Percentiles rank a stretch among this genome's conserved stretches.
Conservation (phyloP, 2,888 invertebrate genomes). For the Cataglyphis albicans region DNA sequence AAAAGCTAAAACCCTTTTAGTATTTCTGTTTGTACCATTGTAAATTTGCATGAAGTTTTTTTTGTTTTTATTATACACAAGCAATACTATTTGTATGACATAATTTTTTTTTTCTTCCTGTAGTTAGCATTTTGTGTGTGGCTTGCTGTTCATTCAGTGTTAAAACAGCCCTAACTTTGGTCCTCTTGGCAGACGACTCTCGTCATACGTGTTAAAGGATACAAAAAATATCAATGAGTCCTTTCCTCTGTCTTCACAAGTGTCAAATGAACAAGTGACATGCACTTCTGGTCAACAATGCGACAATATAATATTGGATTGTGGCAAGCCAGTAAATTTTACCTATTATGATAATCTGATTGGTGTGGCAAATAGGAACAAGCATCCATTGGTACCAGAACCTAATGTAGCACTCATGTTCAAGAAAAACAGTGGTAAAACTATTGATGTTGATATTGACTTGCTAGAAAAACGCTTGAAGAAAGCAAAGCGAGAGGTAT, state of each 20-base stretch:
- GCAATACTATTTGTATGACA: conserved; percentile 71
- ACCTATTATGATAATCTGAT: conserved; percentile 96
- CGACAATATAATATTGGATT: conserved; percentile 91
- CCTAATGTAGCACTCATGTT: conserved; percentile 93
- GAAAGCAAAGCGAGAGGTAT: conserved; percentile 91
- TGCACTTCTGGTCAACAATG: conserved; percentile 81
- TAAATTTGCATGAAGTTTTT: conserved; percentile 17
- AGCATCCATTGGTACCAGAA: conserved; percentile 94
- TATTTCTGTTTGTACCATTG: background rate
- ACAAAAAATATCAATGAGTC: conserved; percentile 79
- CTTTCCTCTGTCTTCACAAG: conserved; percentile 72
- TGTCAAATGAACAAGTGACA: conserved; percentile 76
- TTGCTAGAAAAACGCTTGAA: conserved; percentile 91
- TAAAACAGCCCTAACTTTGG: conserved; percentile 84
- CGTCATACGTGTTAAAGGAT: conserved; percentile 83
- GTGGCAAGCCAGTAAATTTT: conserved; percentile 94
- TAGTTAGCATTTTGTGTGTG: conserved; percentile 85
- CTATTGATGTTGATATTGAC: conserved; percentile 91
- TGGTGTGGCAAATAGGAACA: conserved; percentile 93
- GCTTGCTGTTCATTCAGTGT: conserved; percentile 84
- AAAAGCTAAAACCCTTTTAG: background rate
- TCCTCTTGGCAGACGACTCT: conserved; percentile 84
- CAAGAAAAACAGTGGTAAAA: conserved; percentile 89
- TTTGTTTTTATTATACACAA: conserved; percentile 37
- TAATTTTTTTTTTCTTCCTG: conserved; percentile 84